Conservation (phyloP, 2,113 vertebrate genomes). For the Sterrhoptilus dennistouni region DNA sequence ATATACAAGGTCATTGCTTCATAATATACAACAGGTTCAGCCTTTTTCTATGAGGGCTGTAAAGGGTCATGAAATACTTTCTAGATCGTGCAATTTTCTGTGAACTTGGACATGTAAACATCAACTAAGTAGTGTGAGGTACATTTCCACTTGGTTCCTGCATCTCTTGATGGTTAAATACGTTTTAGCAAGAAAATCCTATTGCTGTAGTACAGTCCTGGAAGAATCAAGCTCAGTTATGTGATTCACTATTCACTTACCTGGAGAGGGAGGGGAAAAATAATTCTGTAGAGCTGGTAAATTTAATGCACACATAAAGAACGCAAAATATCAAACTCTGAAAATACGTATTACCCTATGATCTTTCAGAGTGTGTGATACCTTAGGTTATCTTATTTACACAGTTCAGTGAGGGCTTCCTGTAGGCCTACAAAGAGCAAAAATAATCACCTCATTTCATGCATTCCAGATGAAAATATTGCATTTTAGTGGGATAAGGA, state of each 20-base stretch:
- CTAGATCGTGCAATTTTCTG: neutral
- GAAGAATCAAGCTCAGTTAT: neutral
- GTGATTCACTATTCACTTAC: neutral
- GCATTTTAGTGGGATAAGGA: neutral
- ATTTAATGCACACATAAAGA: neutral
- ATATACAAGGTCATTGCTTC: neutral
- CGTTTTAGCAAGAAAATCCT: neutral
- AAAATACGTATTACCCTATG: neutral
- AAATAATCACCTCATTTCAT: neutral
- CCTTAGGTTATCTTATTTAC: neutral
- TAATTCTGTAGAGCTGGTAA: neutral
- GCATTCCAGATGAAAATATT: neutral
- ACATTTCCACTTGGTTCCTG: neutral
- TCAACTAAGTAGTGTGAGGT: neutral
- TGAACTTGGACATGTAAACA: neutral
- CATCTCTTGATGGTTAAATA: neutral
- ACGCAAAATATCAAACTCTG: neutral
- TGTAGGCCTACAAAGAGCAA: neutral
- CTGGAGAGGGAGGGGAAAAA: accelerated
- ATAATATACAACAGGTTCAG: neutral
- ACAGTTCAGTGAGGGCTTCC: neutral
- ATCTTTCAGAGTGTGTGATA: neutral
- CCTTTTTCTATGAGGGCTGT: neutral
- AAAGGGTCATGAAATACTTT: neutral
- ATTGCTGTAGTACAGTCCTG: neutral